Conservation (phyloP, 2,797 vertebrate species). For the Helarctos malayanus region DNA sequence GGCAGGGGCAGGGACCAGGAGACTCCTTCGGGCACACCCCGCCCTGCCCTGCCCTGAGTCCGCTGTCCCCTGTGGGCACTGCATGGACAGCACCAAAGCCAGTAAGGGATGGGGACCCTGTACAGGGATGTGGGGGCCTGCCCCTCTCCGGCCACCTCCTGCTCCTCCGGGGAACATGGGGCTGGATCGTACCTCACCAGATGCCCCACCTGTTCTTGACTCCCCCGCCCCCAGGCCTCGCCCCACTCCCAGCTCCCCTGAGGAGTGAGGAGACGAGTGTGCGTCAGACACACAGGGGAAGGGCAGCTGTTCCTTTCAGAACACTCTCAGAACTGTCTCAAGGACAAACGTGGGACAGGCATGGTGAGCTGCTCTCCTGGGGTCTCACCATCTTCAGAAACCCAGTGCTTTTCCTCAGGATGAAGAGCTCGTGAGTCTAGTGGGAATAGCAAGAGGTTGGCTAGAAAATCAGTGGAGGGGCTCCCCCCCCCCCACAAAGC, state of each 20-base stretch:
- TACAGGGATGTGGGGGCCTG: background rate
- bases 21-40: background rate
- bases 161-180: background rate
- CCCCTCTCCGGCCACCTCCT: background rate
- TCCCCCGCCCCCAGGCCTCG: background rate
- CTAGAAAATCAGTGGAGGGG: background rate
- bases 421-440: background rate
- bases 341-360: background rate
- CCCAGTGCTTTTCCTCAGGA: background rate
- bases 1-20: background rate
- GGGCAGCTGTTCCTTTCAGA: background rate
- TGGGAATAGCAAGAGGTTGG: background rate
- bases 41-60: background rate
- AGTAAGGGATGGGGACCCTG: background rate
- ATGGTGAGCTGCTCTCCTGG: background rate
- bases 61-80: background rate
- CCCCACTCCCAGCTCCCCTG: background rate
- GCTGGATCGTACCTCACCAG: background rate
- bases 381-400: background rate
- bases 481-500: background rate
- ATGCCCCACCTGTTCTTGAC: background rate
- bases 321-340: background rate
- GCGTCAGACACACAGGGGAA: background rate
- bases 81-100: conserved; percentile 39
- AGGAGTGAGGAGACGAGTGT: background rate